Base-by-base conservation (phyloP, 1,140 invertebrate genomes). In the Ceratina japonica region DNA sequence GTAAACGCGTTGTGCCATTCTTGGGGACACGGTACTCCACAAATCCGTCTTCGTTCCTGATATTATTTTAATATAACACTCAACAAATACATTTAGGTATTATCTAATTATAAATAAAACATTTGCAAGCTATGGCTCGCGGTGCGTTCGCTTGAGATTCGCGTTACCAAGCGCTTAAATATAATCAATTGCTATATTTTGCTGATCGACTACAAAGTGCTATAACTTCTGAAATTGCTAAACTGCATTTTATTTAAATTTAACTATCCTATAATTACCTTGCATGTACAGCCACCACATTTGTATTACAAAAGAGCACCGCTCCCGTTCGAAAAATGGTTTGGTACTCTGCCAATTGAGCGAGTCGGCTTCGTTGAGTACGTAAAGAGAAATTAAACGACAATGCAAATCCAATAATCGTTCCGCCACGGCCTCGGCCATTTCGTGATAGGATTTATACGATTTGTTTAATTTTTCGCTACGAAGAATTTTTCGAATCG, bases 271-370 rank as follows among this genome's bases (percentile, higher is more conserved):
- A 24, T 5, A 69, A 84, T 85, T 89, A 95, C 96, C 95, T 93
- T 96, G 94, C 95, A 97, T 96, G 86, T 97, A 97, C 4, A 97
- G 92, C 95, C 96, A 96, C 96, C 96, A 97, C 94, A 97, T 97
- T 89, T 97, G 96, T 64, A 97, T 93, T 5, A 95, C 94, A 61
- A 96, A 96, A 1, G 96, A 96, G 2, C 95, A 96, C 44, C 95
- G 90, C 84, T 96, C 95, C 12, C 93, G 94, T 89, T 96, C 95
- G 82, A 92, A 95, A 86, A 94, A 95, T 2, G 93, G 91, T 75
- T 93, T 94, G 7, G 90, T 89, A 76, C 91, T 94, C 84, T 94
- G 94, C 96, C 94, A 97, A 87, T 94, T 94, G 15, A 96, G 91
- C 13, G 95, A 96, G 59, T 96, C 95, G 0, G 95, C 94, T 90